Evolutionary conservation across 2,113 vertebrate genomes (phyloP).

Genomic region (Orthonyx spaldingii): DNA sequence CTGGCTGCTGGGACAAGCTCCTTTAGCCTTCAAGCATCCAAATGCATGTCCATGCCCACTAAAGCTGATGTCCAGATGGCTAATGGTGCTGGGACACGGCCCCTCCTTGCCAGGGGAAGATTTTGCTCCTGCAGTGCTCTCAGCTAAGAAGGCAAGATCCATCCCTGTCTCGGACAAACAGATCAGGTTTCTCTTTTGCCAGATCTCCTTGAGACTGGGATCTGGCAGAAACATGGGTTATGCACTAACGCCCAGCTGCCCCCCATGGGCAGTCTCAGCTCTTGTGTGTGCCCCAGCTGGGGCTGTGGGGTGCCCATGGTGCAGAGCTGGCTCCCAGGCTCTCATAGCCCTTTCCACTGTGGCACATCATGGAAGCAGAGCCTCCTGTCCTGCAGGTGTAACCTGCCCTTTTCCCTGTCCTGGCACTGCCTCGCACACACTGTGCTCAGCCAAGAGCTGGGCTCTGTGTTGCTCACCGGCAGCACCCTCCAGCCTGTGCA

Average conservation of each 20-base stretch:
- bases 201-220: neutral
- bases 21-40: neutral
- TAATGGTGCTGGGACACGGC: neutral
- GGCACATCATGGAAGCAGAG: fast-evolving
- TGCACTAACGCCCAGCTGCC: neutral
- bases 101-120: neutral
- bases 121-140: neutral
- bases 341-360: neutral
- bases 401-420: neutral
- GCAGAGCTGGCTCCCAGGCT: neutral
- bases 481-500: neutral
- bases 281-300: fast-evolving
- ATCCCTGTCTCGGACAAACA: neutral
- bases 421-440: fast-evolving
- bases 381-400: constrained; percentile 28
- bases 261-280: neutral
- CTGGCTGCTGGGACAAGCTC: neutral
- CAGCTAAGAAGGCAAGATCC: neutral
- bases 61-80: neutral
- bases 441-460: neutral
- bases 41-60: neutral
- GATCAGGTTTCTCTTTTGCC: neutral
- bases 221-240: neutral
- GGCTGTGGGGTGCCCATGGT: neutral
- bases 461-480: neutral